These are phyloP conservation scores for Microcebus ravelobensis DNA, from an alignment of 2,113 vertebrate genomes.

Conservation along the genomic window DNA sequence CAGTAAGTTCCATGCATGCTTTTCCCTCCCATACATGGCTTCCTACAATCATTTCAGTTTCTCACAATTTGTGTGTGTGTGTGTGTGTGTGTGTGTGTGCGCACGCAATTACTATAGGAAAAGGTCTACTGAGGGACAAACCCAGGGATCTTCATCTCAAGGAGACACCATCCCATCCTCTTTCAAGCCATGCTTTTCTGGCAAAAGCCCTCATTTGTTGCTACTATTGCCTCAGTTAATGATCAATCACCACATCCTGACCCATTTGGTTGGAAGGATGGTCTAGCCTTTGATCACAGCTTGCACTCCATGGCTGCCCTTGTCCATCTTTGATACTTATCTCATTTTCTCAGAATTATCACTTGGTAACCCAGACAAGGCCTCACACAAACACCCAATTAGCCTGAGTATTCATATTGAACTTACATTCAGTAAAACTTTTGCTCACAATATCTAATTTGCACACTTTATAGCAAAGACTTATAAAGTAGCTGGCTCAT, in stretches of 20 bases:
- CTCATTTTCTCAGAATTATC: background rate
- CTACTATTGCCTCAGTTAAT: background rate
- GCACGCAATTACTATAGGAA: background rate
- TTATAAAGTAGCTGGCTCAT: background rate
- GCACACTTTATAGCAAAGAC: background rate
- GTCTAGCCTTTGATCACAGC: background rate
- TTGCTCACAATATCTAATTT: background rate
- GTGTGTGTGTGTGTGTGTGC: no score
- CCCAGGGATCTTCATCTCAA: no score
- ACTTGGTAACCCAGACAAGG: background rate
- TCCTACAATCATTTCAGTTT: background rate
- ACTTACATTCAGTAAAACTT: background rate
- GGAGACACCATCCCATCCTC: background rate
- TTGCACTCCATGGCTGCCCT: background rate
- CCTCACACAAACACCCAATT: background rate
- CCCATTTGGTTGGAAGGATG: rapidly evolving
- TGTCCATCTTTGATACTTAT: background rate
- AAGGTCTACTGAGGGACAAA: no score
- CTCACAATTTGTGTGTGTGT: background rate
- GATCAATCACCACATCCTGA: background rate
- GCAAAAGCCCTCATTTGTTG: background rate
- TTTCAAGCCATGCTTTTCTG: background rate
- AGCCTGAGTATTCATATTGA: background rate
- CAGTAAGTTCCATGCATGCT: background rate
- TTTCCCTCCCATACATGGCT: background rate